Evolutionary conservation across 2,888 invertebrate genomes (phyloP).

Genomic region (Eupithecia inturbata): DNA sequence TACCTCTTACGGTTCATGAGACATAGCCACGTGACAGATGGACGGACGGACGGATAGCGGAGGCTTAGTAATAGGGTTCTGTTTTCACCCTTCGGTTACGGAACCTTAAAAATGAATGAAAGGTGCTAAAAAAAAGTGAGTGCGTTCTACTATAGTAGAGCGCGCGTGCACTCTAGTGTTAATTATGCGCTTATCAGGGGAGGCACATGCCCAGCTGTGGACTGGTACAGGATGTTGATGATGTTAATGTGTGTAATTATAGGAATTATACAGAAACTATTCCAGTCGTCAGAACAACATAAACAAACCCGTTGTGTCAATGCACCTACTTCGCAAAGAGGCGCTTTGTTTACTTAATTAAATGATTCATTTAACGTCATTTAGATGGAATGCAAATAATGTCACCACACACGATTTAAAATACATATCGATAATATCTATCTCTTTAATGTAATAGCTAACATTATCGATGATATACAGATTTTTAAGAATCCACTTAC

Average conservation of each 20-base stretch:
- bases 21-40: too few species aligned
- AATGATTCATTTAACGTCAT: constrained; percentile 41
- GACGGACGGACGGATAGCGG: too few species aligned
- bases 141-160: too few species aligned
- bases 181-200: neutral
- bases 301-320: constrained; percentile 41
- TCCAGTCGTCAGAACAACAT: constrained; percentile 34
- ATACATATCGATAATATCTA: constrained; percentile 24
- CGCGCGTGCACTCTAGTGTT: too few species aligned
- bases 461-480: neutral
- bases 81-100: too few species aligned
- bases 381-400: constrained; percentile 37
- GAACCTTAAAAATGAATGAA: too few species aligned
- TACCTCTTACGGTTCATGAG: too few species aligned
- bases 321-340: constrained; percentile 35
- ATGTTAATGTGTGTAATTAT: neutral
- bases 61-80: too few species aligned
- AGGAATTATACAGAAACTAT: constrained; percentile 23
- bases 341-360: constrained; percentile 38
- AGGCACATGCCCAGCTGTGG: neutral
- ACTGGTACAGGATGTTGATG: neutral
- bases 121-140: too few species aligned
- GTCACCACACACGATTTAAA: constrained; percentile 22
- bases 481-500: neutral
- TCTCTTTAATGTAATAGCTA: neutral